A percentile compares a stretch with the other conserved stretches of the same genome.
phyloP scores from a whole-genome alignment of 2,888 invertebrate species.

The Prosopocoilus inquinatus region DNA sequence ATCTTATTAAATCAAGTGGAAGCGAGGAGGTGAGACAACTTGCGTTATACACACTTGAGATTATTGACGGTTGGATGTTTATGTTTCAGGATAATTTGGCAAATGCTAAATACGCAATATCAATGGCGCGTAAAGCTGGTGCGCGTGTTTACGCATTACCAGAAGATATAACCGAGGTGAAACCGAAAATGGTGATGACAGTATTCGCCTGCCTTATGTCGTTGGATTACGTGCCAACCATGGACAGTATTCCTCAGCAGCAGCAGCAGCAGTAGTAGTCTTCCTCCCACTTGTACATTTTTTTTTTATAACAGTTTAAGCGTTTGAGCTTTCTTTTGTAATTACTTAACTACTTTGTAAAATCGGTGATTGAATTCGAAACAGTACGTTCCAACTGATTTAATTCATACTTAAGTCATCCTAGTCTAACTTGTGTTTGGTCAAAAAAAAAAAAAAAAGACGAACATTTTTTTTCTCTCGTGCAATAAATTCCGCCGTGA shows the following conservation, averaged over 20 bases:
- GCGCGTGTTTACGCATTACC: slow-evolving; percentile 97
- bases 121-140: slow-evolving; percentile 96
- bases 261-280: slow-evolving; percentile 1
- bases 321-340: background rate
- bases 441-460: no score
- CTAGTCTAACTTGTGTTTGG: background rate
- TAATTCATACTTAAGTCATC: background rate
- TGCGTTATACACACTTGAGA: background rate
- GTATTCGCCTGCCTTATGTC: slow-evolving; percentile 99
- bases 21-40: slow-evolving; percentile 68
- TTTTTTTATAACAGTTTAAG: background rate
- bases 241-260: slow-evolving; percentile 56
- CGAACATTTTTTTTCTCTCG: no score
- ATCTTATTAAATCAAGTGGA: slow-evolving; percentile 77
- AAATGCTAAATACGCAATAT: slow-evolving; percentile 99
- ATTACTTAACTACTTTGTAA: background rate
- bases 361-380: slow-evolving; percentile 1
- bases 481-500: no score
- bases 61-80: slow-evolving; percentile 2
- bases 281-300: no score
- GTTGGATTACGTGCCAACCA: slow-evolving; percentile 88
- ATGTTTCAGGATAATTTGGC: slow-evolving; percentile 80
- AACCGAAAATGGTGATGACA: slow-evolving; percentile 99
- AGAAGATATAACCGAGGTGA: slow-evolving; percentile 97
- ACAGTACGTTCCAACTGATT: background rate